Conservation (phyloP, 2,888 invertebrate species). For the Balanococcus diminutus region DNA sequence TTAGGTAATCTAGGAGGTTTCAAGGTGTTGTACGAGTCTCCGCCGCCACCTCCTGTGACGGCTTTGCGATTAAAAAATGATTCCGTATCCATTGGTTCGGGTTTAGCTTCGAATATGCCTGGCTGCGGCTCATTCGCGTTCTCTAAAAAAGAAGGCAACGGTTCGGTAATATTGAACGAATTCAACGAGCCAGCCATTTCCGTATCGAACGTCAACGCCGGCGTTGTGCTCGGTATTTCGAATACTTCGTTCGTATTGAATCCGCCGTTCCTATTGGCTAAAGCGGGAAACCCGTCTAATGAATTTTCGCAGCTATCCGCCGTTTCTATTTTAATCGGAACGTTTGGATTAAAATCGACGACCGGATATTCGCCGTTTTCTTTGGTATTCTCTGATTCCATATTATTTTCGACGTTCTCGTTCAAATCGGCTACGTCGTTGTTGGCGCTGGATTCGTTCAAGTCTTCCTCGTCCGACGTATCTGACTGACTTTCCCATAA, state of each 20-base stretch:
- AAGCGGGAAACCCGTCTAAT: slow-evolving; percentile 36
- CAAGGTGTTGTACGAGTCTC: background rate
- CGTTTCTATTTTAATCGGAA: slow-evolving; percentile 39
- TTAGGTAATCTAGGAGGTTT: background rate
- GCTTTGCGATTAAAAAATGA: slow-evolving; percentile 44
- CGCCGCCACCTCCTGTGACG: slow-evolving; percentile 12
- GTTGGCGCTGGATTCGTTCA: slow-evolving; percentile 51
- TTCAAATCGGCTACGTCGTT: slow-evolving; percentile 38
- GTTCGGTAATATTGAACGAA: background rate
- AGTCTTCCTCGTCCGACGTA: slow-evolving; percentile 46
- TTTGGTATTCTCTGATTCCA: slow-evolving; percentile 34
- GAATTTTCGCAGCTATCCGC: slow-evolving; percentile 46
- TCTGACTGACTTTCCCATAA: slow-evolving; percentile 79
- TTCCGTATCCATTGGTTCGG: slow-evolving; percentile 35
- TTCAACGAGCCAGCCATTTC: background rate
- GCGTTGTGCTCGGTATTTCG: background rate
- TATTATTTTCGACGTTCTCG: slow-evolving; percentile 33
- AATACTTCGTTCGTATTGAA: slow-evolving; percentile 2
- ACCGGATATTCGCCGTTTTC: slow-evolving; percentile 26
- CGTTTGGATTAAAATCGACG: slow-evolving; percentile 4
- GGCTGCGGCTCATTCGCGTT: slow-evolving; percentile 15
- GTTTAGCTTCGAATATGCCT: slow-evolving; percentile 9
- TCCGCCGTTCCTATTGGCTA: background rate
- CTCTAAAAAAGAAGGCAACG: slow-evolving; percentile 51
- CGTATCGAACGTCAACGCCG: background rate